These are phyloP conservation scores for Cyphomyrus plagiostoma DNA, from an alignment of 2,113 vertebrate genomes.

Conservation along the genomic window DNA sequence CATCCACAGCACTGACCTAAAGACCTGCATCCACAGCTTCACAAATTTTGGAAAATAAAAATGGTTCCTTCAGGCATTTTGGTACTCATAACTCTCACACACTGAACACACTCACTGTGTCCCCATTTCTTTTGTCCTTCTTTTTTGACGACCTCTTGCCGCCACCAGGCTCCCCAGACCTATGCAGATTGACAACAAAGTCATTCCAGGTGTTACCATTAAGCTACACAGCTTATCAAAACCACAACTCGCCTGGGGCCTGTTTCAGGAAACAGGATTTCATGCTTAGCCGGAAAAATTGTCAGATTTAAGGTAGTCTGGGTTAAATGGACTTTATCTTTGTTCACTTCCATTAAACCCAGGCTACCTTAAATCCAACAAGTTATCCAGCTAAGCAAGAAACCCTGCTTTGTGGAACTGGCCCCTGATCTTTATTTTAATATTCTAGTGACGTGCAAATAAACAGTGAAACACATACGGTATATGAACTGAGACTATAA, in stretches of 20 bases:
- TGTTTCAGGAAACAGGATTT: too few relatives aligned
- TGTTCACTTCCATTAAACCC: too few relatives aligned
- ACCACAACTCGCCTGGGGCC: not conserved
- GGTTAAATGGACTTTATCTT: too few relatives aligned
- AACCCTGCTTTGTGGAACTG: too few relatives aligned
- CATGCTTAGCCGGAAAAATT: too few relatives aligned
- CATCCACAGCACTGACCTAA: too few relatives aligned
- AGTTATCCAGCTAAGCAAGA: too few relatives aligned
- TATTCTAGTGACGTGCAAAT: not conserved
- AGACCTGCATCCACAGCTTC: not conserved
- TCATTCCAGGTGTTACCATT: not conserved
- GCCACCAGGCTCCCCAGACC: conserved; percentile 40
- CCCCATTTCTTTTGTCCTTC: conserved; percentile 46
- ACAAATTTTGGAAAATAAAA: not conserved
- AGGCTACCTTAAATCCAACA: too few relatives aligned
- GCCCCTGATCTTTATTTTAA: not conserved
- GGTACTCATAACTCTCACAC: not conserved
- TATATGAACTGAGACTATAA: not conserved
- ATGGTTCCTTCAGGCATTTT: not conserved
- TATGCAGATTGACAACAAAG: conserved; percentile 16
- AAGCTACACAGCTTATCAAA: not conserved
- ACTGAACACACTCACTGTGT: not conserved
- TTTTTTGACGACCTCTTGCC: conserved; percentile 55
- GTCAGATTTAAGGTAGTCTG: too few relatives aligned
- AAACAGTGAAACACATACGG: not conserved